A percentile compares a stretch with the other conserved stretches of the same genome.
Evolutionary conservation across 2,113 vertebrate genomes (phyloP).

Genomic region (Albula goreensis): DNA sequence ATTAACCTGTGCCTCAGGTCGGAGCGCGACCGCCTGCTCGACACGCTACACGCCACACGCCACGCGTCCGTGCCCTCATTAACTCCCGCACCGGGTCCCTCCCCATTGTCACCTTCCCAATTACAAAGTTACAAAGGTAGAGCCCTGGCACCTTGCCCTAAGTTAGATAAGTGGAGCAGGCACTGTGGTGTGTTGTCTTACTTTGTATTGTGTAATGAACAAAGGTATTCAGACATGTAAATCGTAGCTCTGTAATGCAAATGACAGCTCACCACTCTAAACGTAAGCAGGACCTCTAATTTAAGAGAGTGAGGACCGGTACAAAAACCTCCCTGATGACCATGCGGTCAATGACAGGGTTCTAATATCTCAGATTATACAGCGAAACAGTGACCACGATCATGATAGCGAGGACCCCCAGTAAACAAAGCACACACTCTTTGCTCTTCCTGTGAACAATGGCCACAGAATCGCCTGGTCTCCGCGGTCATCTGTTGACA

Average conservation of each 20-base stretch:
- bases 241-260: constrained; percentile 44
- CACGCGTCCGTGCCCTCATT: constrained; percentile 23
- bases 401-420: not conserved
- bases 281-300: constrained; percentile 38
- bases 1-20: constrained; percentile 74
- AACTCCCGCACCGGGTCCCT: constrained; percentile 30
- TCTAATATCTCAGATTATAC: too few relatives aligned
- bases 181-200: constrained; percentile 36
- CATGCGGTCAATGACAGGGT: not conserved
- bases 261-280: constrained; percentile 53
- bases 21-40: constrained; percentile 32
- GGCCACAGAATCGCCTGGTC: constrained; percentile 6
- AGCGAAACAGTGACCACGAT: not conserved
- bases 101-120: constrained; percentile 35
- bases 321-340: constrained; percentile 38
- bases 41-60: constrained; percentile 19
- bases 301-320: constrained; percentile 57
- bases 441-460: not conserved
- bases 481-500: constrained; percentile 43
- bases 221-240: constrained; percentile 55
- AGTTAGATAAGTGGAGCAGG: constrained; percentile 10
- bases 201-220: constrained; percentile 43
- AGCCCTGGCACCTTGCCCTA: constrained; percentile 22
- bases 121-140: constrained; percentile 35
- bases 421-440: not conserved